Evolutionary conservation across 2,888 invertebrate species (phyloP).

Genomic region (Andrena flavipes): DNA sequence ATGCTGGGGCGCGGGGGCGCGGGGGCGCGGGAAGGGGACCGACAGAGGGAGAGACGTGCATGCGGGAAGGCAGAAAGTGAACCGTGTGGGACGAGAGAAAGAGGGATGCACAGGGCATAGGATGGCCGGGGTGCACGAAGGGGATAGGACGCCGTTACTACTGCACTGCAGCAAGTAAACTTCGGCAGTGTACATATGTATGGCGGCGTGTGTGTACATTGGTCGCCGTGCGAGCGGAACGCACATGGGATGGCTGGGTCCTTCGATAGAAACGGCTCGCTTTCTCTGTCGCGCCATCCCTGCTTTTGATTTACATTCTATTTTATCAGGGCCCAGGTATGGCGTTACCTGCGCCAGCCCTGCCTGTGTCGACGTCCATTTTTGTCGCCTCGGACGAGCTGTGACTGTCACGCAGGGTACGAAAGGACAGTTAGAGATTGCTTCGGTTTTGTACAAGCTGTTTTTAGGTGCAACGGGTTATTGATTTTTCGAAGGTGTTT

Average conservation of each 20-base stretch:
- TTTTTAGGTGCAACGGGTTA: background rate
- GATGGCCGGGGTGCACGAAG: conserved; percentile 25
- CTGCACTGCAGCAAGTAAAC: conserved; percentile 74
- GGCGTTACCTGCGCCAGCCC: conserved; percentile 1
- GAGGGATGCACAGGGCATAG: conserved; percentile 9
- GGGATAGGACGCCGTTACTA: conserved; percentile 61
- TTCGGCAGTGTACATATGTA: conserved; percentile 64
- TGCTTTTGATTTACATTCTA: conserved; percentile 56
- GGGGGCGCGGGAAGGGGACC: background rate
- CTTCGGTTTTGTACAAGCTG: conserved; percentile 36
- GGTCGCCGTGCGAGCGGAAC: conserved; percentile 17
- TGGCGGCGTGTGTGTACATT: conserved; percentile 46
- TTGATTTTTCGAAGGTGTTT: background rate
- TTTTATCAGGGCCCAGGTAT: conserved; percentile 46
- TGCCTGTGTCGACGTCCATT: background rate
- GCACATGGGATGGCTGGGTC: conserved; percentile 33
- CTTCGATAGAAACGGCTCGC: conserved; percentile 32
- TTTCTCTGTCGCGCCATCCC: conserved; percentile 7
- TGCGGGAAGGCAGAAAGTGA: conserved; percentile 32
- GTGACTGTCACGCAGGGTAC: background rate
- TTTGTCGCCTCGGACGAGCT: background rate
- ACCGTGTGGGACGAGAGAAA: conserved; percentile 5
- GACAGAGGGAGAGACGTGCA: conserved; percentile 19
- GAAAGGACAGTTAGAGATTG: background rate
- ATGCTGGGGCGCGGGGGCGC: background rate